Conservation (phyloP, 2,888 invertebrate species). For the Ernsta delagoae region DNA sequence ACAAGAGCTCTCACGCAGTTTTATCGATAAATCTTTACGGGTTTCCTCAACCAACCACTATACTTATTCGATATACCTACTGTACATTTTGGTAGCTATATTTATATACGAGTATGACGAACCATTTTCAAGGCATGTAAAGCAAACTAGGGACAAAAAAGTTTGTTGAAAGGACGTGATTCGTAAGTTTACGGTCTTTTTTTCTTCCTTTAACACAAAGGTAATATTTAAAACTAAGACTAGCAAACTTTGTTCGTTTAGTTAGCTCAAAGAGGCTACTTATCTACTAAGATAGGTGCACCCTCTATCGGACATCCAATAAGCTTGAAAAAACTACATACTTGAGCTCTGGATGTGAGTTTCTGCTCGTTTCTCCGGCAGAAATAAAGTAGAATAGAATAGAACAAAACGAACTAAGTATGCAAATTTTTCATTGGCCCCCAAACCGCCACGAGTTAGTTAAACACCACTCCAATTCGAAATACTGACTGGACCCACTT, state of each 20-base stretch:
- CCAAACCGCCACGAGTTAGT: constrained; percentile 26
- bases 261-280: background rate
- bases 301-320: background rate
- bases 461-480: constrained; percentile 17
- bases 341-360: constrained; percentile 1
- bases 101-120: background rate
- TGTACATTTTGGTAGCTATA: background rate
- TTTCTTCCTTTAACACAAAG: background rate
- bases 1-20: constrained; percentile 31
- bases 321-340: constrained; percentile 5
- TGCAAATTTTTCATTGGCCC: constrained; percentile 25
- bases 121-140: too few species aligned
- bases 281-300: too few species aligned
- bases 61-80: constrained; percentile 10
- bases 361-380: constrained; percentile 5
- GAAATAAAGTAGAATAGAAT: constrained; percentile 17
- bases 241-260: background rate
- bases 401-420: constrained; percentile 25
- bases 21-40: constrained; percentile 36
- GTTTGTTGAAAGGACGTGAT: too few species aligned
- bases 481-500: constrained; percentile 27
- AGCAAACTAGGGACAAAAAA: too few species aligned
- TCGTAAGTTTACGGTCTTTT: too few species aligned
- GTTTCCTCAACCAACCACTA: constrained; percentile 29
- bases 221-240: too few species aligned